These are phyloP conservation scores for Mobula hypostoma DNA, from an alignment of 2,113 vertebrate species.

Conservation along the genomic window DNA sequence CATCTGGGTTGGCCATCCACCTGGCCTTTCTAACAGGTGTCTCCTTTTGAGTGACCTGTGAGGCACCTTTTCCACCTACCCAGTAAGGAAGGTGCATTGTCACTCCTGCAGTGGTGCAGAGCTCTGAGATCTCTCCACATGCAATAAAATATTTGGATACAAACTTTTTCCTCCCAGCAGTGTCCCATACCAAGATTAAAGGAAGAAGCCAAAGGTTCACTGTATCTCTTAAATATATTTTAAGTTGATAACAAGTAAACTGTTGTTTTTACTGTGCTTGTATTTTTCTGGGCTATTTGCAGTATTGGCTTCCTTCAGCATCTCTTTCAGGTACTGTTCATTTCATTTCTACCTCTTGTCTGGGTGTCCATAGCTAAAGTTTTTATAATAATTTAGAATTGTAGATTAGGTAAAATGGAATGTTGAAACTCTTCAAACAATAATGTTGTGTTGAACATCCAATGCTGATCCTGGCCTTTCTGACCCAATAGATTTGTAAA, in stretches of 20 bases:
- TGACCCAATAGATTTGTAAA: background rate
- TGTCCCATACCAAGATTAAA: background rate
- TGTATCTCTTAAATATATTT: background rate
- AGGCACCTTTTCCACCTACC: background rate
- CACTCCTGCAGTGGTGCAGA: background rate
- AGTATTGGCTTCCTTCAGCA: background rate
- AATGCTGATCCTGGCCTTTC: background rate
- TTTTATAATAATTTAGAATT: background rate
- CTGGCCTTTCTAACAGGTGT: conserved; percentile 37
- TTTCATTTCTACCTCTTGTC: background rate
- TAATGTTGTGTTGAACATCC: background rate
- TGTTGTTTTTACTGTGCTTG: background rate
- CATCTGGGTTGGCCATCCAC: conserved; percentile 46
- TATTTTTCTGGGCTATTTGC: conserved; percentile 4
- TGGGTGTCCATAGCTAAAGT: background rate
- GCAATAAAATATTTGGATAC: background rate
- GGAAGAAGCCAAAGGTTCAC: background rate
- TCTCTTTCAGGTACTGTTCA: conserved; percentile 1
- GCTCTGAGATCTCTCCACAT: background rate
- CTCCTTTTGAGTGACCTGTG: background rate
- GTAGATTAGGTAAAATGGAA: background rate
- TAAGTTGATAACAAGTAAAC: background rate
- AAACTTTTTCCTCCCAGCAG: background rate
- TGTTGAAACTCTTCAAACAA: background rate
- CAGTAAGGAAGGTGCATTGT: background rate